Base-by-base conservation (phyloP, 2,888 invertebrate genomes). In the Dryadula phaetusa region DNA sequence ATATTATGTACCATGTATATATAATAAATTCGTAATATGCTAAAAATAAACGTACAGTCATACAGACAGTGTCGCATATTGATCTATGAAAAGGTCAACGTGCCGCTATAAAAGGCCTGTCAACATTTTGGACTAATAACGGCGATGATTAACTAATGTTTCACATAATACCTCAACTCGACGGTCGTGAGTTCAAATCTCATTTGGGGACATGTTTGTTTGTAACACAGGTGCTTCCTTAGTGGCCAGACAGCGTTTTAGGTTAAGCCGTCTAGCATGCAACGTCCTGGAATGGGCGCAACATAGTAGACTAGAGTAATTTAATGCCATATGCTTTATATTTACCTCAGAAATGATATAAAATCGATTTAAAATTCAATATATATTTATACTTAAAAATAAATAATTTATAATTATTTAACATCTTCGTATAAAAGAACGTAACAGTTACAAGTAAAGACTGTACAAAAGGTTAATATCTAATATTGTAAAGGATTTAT, bases 31-130 rank as follows among this genome's bases (percentile, higher is more conserved):
- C 32, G 49, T 53, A 53, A 61, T 66, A 61, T 2, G 7, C 52
- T 66, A 61, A 52, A 61, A 44, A 52, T 61, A 61, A 46, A 64
- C n/a, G 22, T 22, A n/a, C 46, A 58, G 62, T 61, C 66, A 67
- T 22, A n/a, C 46, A 58, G 62, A 54, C 66, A 67, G 37, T 64
- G 64, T 61, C 56, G 54, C 61, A 44, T 53, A 49, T 64, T 68
- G 68, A 28, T 66, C 44, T 62, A 66, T 49, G 28, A 54, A 71
- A 69, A 71, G 69, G 71, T 71, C 69, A 69, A 69, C 66, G 66
- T 20, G 70, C 70, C 37, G 49, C 69, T 69, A 66, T 71, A 69
- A 64, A 71, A 66, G 69, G 69, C 62, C 40, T 52, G 62, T 49
- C 60, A 46, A 64, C 42, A 64, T 58, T 64, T 28, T 58, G 32